These are phyloP conservation scores for Larimichthys crocea DNA, from an alignment of 2,113 vertebrate species.

Conservation along the genomic window DNA sequence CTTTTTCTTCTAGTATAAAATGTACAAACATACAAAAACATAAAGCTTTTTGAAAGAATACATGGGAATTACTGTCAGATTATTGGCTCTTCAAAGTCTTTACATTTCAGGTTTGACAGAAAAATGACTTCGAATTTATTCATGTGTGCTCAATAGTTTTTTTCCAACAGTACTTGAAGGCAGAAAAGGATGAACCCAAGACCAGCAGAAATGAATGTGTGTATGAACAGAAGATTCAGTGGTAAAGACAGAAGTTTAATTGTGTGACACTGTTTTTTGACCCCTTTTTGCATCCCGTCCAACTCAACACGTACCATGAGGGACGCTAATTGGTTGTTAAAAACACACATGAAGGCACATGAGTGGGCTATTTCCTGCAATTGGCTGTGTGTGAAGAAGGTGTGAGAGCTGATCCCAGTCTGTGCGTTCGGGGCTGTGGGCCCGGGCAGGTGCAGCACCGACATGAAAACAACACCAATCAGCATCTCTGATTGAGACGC, in stretches of 20 bases:
- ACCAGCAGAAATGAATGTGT: not conserved
- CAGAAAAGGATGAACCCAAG: not conserved
- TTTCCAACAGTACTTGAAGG: not conserved
- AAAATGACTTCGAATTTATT: not conserved
- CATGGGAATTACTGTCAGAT: not conserved
- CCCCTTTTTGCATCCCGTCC: not conserved
- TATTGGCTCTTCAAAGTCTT: not conserved
- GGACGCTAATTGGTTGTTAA: not conserved
- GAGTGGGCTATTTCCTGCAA: not conserved
- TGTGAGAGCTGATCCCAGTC: conserved; percentile 7
- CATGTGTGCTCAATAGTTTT: not conserved
- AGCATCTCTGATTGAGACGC: conserved; percentile 55
- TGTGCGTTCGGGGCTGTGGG: conserved; percentile 1
- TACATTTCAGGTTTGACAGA: not conserved
- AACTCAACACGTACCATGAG: not conserved
- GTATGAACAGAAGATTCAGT: not conserved
- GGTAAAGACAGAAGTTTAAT: conserved; percentile 13
- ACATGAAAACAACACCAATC: conserved; percentile 53
- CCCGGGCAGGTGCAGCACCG: conserved; percentile 40
- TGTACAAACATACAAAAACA: not conserved
- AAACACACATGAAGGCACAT: not conserved
- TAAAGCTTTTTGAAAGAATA: no score
- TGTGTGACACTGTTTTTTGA: not conserved
- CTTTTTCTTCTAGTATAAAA: no score
- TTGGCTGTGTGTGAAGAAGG: not conserved